phyloP scores from a whole-genome alignment of 2,113 vertebrate species.

The Chionodraco myersi region DNA sequence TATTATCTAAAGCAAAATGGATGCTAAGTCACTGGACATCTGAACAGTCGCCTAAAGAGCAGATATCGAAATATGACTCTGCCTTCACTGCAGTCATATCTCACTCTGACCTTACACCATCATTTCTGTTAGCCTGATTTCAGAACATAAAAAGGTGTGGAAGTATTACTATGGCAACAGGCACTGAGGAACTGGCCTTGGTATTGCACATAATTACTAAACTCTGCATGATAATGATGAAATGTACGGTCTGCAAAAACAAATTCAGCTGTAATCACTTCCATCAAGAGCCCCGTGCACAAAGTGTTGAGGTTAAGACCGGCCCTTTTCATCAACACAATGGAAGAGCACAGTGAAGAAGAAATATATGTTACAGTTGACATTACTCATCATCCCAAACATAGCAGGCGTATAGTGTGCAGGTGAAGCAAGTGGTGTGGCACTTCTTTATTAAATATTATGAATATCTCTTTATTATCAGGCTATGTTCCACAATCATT shows the following conservation, averaged over 20 bases:
- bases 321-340: background rate
- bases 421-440: background rate
- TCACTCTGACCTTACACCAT: background rate
- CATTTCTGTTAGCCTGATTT: background rate
- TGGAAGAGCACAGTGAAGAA: background rate
- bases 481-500: too few species aligned
- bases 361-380: background rate
- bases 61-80: slow-evolving; percentile 5
- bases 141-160: background rate
- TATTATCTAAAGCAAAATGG: background rate
- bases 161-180: slow-evolving; percentile 9
- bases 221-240: background rate
- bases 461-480: too few species aligned
- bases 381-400: background rate
- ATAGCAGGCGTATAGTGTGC: background rate
- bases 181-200: background rate
- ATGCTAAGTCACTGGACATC: background rate
- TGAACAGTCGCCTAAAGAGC: background rate
- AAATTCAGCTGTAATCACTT: background rate
- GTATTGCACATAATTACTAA: background rate
- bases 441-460: too few species aligned
- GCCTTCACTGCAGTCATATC: background rate
- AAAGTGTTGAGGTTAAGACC: background rate
- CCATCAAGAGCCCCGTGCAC: background rate
- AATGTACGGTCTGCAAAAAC: too few species aligned